Base-by-base conservation (phyloP, 2,113 vertebrate species). In the Archocentrus centrarchus region DNA sequence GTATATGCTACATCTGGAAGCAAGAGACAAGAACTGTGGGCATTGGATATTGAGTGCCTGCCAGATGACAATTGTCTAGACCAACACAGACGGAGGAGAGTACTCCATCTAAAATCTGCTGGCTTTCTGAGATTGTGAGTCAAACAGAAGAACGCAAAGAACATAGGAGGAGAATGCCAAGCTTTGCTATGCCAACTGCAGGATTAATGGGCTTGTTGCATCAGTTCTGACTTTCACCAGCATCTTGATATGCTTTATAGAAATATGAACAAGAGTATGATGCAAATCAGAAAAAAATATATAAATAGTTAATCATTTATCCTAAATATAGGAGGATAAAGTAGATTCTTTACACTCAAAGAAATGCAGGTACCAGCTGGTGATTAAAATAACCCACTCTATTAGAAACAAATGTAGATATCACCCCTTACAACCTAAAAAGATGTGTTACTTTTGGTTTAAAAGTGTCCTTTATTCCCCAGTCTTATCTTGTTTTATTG, bases 31-130 rank as follows among this genome's bases (percentile, higher is more conserved):
- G 89, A 86, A 90, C 86, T 68, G 86, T 87, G 91, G 89, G 88
- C 90, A 85, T 55, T 79, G 85, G 84, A 75, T 86, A 75, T 73
- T 80, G 87, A 92, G 73, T 44, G 86, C n/a, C 79, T 91, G 90
- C 91, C 92, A 94, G 88, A 86, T 89, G 85, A 92, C 89, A 85
- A 93, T 90, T 92, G 91, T 92, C 63, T 87, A 30, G 76, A 92
- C 87, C 63, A 85, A 75, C 82, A 92, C 79, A 87, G 91, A 92
- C 8, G 41, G 85, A 88, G 78, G 73, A 92, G 73, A 89, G 89
- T 58, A 79, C 91, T 91, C 77, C 87, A 88, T 91, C 84, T 90
- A 84, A 88, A 92, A 91, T 91, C 90, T 94, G 87, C 88, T 85
- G 85, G 77, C 75, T 91, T 85, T 80, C 81, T 80, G 79, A 88